Evolutionary conservation across 2,113 vertebrate genomes (phyloP), one percentile per base, ranked within the genome.

Genomic region (Empidonax traillii): DNA sequence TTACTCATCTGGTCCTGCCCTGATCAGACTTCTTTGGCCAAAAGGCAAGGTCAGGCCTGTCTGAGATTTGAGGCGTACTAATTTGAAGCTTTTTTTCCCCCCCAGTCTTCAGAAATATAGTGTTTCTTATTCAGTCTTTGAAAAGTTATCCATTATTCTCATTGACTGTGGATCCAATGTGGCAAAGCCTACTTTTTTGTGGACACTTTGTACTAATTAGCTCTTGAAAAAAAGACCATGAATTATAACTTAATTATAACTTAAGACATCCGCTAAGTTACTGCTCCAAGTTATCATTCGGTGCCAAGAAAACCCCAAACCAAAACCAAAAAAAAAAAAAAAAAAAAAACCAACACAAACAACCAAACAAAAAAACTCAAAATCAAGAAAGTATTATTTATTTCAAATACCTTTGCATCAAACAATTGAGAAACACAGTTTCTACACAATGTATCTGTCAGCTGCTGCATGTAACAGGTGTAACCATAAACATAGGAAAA

Each of bases 1-100:
- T 96, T 79, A 95, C 95, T 97, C 96, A 96, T 97, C 82, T 27
- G 82, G 92, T 90, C 97, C 94, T 94, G 95, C 96, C 96, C 97
- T 94, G 65, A 94, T 87, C 89, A 90, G 79, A 66, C 78, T 49
- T 65, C 75, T 71, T 53, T n/a, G 39, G 95, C 96, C 96, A 95
- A 96, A 94, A 97, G 76, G 83, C 96, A 96, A 88, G 46, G 94
- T 96, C 95, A 96, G 85, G 87, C 78, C 92, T 93, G 94, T 78
- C 79, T 94, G 80, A 92, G 61, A 87, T 89, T 87, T 61, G 74
- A 87, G 59, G 94, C 74, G 53, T 18, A 91, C 14, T 84, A 80
- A 53, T 39, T 52, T 72, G 86, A 59, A 55, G 17, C 16, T 79
- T 43, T 85, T 44, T 35, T 11, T 12, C 1, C 3, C 21, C n/a